A percentile compares a stretch with the other conserved stretches of the same genome.
phyloP scores from a whole-genome alignment of 2,888 invertebrate species.

The Papilio demoleus region DNA sequence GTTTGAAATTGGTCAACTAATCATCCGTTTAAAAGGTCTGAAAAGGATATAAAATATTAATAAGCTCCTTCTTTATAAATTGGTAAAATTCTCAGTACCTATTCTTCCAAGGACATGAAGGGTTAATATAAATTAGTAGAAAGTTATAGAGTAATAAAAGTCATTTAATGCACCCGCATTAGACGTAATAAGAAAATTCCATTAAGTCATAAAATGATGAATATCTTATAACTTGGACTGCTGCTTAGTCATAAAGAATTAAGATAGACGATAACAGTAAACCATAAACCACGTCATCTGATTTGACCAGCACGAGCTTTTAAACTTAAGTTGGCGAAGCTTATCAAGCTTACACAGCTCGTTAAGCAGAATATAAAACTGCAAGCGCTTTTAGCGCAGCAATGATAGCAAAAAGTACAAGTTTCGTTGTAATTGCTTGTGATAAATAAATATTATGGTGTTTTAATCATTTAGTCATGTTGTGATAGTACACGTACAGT shows the following conservation, averaged over 20 bases:
- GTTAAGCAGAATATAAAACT: constrained; percentile 10
- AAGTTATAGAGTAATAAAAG: neutral
- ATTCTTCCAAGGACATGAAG: neutral
- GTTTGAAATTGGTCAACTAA: neutral
- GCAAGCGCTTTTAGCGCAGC: constrained; percentile 4
- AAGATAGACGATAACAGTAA: constrained; percentile 69
- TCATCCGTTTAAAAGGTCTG: neutral
- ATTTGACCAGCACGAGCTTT: constrained; percentile 55
- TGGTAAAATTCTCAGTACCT: neutral
- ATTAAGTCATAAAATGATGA: constrained; percentile 2
- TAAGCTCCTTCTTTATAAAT: neutral
- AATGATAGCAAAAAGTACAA: neutral
- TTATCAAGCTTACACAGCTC: constrained; percentile 42
- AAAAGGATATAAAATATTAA: no score
- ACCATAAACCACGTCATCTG: constrained; percentile 71
- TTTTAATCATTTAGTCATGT: neutral
- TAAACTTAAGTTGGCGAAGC: constrained; percentile 39
- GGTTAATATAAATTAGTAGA: neutral
- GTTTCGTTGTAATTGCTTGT: neutral
- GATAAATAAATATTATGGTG: neutral
- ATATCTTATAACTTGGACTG: constrained; percentile 45
- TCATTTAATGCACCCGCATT: neutral
- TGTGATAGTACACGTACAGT: no score
- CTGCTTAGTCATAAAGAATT: constrained; percentile 53
- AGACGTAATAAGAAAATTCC: neutral